Base-by-base conservation (phyloP, 2,113 vertebrate species). In the Catharus minimus region DNA sequence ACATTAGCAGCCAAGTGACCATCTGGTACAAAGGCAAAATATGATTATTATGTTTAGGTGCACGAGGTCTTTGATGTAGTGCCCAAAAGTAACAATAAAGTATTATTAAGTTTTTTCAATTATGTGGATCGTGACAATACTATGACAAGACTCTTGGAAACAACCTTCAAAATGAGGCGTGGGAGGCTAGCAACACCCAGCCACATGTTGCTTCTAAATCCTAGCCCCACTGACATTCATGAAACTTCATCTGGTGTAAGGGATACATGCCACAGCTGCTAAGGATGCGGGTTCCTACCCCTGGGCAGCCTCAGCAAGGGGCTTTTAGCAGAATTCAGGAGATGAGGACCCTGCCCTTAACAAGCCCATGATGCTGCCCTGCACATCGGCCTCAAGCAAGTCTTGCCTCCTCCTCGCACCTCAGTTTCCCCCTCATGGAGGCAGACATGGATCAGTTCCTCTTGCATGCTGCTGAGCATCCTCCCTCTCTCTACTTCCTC, bases 1-100 rank as follows among this genome's bases (percentile, higher is more conserved):
- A 36, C 75, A 65, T 76, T 7, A 72, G 49, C 53, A 79, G 75
- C 36, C 69, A 82, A 87, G 62, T 72, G 78, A 43, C 88, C 93
- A 89, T 79, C 83, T 93, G 80, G 76, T 78, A 82, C 58, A 44
- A 92, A 75, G 53, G 66, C 50, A 87, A 94, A 79, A 78, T 82
- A 67, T 26, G 36, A 64, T 80, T 84, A 66, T 81, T 81, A 41
- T 64, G 44, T 86, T 76, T 75, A 87, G 62, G 87, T 81, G 39
- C 32, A 82, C 0, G 0, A 23, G 28, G 71, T 22, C 78, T 94
- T 87, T 94, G 88, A 94, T 92, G 66, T 47, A 13, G n/a, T 68
- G 67, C 71, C 62, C 50, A 39, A 65, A 93, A 67, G 78, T 73
- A 89, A 68, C 47, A 75, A 82, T 50, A 77, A 89, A 85, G 43